phyloP scores from a whole-genome alignment of 2,113 vertebrate genomes.

The Oceanites oceanicus region DNA sequence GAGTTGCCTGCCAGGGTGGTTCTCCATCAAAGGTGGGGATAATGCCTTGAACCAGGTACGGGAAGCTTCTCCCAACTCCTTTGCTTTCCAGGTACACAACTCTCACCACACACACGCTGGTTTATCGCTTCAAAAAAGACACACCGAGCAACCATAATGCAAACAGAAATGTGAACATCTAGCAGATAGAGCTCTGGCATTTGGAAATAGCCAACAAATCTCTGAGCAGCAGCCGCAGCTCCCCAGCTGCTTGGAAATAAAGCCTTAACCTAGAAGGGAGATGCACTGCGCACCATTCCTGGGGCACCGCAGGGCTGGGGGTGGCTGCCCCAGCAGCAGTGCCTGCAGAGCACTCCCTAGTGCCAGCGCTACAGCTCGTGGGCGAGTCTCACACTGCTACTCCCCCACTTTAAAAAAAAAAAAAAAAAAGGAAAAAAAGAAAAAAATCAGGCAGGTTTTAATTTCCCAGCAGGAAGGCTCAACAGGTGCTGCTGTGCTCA shows the following conservation, averaged over 20 bases:
- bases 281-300: background rate
- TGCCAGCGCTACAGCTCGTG: background rate
- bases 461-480: background rate
- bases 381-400: background rate
- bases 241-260: background rate
- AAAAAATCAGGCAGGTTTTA: background rate
- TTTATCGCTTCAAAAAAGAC: accelerated
- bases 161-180: background rate
- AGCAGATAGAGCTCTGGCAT: background rate
- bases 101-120: background rate
- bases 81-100: background rate
- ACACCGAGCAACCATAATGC: accelerated
- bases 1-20: background rate
- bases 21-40: background rate
- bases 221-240: background rate
- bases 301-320: background rate
- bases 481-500: background rate
- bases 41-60: accelerated
- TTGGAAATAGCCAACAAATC: background rate
- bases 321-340: background rate
- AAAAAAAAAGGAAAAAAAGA: background rate
- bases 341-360: background rate
- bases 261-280: background rate
- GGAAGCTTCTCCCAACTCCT: background rate
- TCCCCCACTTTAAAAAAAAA: background rate